Evolutionary conservation across 2,797 vertebrate species (phyloP), one percentile per base, ranked within the genome.

Genomic region (Sebastes itinus): DNA sequence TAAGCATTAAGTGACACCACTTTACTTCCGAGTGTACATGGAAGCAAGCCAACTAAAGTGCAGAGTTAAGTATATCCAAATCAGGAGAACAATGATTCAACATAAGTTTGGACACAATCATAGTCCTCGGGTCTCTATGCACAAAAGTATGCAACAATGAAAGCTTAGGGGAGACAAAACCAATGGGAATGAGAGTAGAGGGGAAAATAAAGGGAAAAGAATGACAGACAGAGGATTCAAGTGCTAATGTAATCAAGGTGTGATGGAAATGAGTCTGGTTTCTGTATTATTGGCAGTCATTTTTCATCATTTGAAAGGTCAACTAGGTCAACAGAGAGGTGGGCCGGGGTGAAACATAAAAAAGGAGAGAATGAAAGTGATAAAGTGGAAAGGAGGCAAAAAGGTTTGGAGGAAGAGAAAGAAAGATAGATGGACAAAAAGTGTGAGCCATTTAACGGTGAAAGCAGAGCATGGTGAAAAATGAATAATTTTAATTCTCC

Each of bases 401-500:
- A 56, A 33, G 27, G 3, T 54, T 67, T 65, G 9, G 14, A 65
- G 27, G 67, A 56, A 78, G 25, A 54, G 20, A 38, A 55, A 49
- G 27, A 80, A 55, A 64, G 16, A 54, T 55, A 38, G 3, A 77
- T 23, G 23, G 49, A 58, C 23, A 52, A 58, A 63, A 38, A 64
- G 25, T 28, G 16, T n/a, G 71, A 72, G 55, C 42, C 58, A 69
- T 73, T 86, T 69, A 78, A 83, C 69, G 64, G 66, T 77, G 66
- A 79, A 83, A 84, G 72, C 49, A 82, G 54, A 70, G 35, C 81
- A 72, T 2, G 27, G 49, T 60, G 72, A 80, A 88, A 85, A 82
- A 74, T 78, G 28, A 84, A 85, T 84, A 55, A 79, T 87, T 87
- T 81, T 64, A 87, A 85, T 88, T 85, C 38, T 85, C 54, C 83